Percentiles rank a stretch among this genome's conserved stretches.
Evolutionary conservation across 2,113 vertebrate species (phyloP).

Genomic region (Laticauda laticaudata): DNA sequence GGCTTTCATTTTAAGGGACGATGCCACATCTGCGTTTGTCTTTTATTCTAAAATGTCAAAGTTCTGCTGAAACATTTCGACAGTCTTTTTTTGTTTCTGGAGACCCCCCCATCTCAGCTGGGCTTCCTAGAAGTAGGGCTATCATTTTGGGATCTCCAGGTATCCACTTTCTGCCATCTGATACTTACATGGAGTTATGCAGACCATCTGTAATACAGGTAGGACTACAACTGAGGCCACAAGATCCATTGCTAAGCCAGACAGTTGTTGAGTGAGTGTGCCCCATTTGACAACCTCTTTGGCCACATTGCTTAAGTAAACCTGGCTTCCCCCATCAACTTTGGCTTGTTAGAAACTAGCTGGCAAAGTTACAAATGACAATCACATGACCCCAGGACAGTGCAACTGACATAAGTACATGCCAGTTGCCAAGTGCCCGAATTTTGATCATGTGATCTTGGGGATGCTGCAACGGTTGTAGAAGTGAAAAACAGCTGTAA

Average conservation of each 20-base stretch:
- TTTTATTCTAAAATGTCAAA: slow-evolving; percentile 22
- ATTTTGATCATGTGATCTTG: not conserved
- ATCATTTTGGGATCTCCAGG: not conserved
- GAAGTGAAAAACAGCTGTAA: not conserved
- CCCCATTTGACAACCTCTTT: not conserved
- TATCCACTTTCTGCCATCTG: not conserved
- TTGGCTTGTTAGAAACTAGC: not conserved
- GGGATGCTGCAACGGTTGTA: not conserved
- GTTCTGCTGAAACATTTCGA: not conserved
- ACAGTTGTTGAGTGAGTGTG: not conserved
- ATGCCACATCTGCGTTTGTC: not conserved
- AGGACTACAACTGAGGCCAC: not conserved
- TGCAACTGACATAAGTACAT: not conserved
- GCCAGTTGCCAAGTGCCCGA: not conserved
- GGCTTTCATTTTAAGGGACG: not conserved
- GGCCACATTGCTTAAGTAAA: not conserved
- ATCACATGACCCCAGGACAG: not conserved
- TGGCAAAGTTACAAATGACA: not conserved
- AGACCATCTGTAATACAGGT: not conserved
- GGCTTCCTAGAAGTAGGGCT: not conserved
- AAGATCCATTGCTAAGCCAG: not conserved
- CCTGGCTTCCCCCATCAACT: not conserved
- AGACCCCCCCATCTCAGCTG: not conserved
- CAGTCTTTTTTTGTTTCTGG: not conserved
- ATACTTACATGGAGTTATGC: not conserved